Conservation (phyloP, 2,888 invertebrate species). For the Melipona beecheii region DNA sequence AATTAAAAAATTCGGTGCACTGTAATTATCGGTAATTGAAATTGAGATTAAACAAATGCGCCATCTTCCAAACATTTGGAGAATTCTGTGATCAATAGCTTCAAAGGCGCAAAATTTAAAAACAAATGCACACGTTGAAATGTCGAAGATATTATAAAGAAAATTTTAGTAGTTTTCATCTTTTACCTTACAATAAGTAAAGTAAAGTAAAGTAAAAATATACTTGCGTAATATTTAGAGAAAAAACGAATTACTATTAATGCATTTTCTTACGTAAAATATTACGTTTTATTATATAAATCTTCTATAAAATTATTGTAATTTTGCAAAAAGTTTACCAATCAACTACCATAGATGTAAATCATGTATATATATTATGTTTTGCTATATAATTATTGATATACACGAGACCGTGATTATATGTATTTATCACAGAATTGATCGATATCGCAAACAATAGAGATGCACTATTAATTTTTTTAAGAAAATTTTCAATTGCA, state of each 20-base stretch:
- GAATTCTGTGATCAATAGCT: background rate
- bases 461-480: background rate
- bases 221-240: background rate
- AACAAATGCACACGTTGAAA: background rate
- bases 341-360: background rate
- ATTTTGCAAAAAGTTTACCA: background rate
- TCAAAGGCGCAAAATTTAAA: background rate
- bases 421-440: background rate
- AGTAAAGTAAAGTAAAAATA: no score
- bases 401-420: background rate
- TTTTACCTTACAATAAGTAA: background rate
- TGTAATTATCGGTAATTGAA: background rate
- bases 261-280: background rate
- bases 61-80: constrained; percentile 7
- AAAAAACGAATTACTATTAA: background rate
- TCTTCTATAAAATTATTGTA: background rate
- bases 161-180: background rate
- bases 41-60: background rate
- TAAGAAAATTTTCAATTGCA: background rate
- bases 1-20: background rate
- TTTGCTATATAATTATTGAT: background rate
- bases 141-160: background rate
- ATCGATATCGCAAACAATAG: background rate
- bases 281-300: background rate
- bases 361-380: background rate